phyloP scores from a whole-genome alignment of 2,888 invertebrate genomes.

The Cylindroiulus punctatus region DNA sequence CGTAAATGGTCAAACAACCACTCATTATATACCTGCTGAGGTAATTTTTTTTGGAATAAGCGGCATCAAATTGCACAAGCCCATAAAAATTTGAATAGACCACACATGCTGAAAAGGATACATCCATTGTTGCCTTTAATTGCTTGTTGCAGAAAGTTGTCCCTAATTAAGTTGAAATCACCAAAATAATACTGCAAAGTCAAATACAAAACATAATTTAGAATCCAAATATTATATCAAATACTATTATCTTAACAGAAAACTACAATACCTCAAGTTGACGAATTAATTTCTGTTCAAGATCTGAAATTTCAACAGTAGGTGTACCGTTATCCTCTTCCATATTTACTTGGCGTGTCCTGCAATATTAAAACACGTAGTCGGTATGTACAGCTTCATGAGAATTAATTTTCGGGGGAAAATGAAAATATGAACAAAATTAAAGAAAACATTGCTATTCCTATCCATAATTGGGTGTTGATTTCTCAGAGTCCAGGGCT shows the following conservation, averaged over 20 bases:
- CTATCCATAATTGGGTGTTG: neutral
- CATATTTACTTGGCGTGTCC: neutral
- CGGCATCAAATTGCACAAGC: too few relatives aligned
- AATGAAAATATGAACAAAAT: neutral
- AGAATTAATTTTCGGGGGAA: too few relatives aligned
- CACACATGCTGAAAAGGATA: conserved; percentile 62
- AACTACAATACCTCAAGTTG: conserved; percentile 49
- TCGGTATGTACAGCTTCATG: neutral
- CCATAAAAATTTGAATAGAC: neutral
- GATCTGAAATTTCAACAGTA: conserved; percentile 39
- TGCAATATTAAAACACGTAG: neutral
- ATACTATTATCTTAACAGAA: neutral
- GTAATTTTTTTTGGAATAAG: too few relatives aligned
- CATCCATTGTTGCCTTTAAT: conserved; percentile 82
- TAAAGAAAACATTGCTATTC: neutral
- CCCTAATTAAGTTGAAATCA: conserved; percentile 88
- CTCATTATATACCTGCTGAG: too few relatives aligned
- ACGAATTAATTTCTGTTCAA: conserved; percentile 52
- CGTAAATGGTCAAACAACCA: too few relatives aligned
- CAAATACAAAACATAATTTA: neutral
- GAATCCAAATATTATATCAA: neutral
- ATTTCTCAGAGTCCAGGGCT: neutral
- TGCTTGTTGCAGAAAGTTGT: conserved; percentile 92
- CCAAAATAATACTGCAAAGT: conserved; percentile 78
- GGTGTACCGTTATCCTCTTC: neutral